Conservation (phyloP, 2,797 vertebrate species). For the Danio tinwini region DNA sequence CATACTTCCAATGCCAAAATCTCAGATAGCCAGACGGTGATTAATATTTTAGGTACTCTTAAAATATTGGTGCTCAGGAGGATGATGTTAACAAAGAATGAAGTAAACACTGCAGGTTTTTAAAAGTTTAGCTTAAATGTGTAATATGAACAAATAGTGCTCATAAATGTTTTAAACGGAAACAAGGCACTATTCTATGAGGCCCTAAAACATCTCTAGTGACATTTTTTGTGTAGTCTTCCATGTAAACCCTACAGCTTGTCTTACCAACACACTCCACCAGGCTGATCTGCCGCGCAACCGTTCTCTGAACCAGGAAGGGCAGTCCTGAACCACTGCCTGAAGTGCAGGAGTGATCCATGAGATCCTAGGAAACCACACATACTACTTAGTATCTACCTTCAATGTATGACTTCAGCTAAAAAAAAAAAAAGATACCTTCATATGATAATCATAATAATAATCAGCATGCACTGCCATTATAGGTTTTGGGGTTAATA, state of each 20-base stretch:
- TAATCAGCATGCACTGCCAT: neutral
- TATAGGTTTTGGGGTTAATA: neutral
- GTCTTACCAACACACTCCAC: conserved; percentile 83
- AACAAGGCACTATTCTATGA: no score
- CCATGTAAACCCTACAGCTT: neutral
- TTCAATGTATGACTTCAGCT: neutral
- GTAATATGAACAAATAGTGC: neutral
- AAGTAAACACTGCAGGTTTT: no score
- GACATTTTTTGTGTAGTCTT: neutral
- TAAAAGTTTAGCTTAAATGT: no score
- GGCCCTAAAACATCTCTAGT: neutral
- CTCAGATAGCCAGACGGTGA: no score
- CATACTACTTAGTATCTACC: neutral
- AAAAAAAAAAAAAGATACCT: neutral
- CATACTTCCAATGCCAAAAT: no score
- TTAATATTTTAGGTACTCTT: no score
- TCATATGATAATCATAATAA: no score
- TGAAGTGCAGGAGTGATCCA: conserved; percentile 84
- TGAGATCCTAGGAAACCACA: conserved; percentile 73
- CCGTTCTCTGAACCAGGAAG: conserved; percentile 85
- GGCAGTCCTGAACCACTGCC: conserved; percentile 85
- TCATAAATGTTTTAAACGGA: neutral
- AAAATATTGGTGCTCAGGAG: no score
- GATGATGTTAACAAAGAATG: no score
- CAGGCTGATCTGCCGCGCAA: conserved; percentile 84